Evolutionary conservation across 23 tunicate genomes (phyloP).

Genomic region (Botrylloides violaceus): DNA sequence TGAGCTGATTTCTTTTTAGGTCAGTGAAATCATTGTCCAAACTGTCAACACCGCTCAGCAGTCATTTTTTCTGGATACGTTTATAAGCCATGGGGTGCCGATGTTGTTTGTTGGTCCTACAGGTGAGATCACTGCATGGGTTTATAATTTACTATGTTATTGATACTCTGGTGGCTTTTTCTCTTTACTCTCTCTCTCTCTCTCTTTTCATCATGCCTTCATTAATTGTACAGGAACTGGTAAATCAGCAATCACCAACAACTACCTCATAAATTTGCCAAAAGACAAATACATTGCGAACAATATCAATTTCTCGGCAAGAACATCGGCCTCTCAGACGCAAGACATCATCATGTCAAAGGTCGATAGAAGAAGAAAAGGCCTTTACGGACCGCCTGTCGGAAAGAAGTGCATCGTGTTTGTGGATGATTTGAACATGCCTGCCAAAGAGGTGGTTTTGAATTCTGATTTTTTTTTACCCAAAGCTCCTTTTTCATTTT

Average conservation of each 20-base stretch:
- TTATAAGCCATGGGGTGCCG: constrained; percentile 35
- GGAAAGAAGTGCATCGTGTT: constrained; percentile 82
- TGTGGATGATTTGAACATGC: constrained; percentile 97
- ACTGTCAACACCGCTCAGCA: constrained; percentile 96
- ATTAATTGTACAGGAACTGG: constrained; percentile 63
- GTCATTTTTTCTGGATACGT: constrained; percentile 71
- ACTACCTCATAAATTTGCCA: constrained; percentile 64
- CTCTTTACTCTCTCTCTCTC: too few species aligned
- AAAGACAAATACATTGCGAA: constrained; percentile 68
- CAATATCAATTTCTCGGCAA: constrained; percentile 86
- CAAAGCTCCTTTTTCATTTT: not conserved
- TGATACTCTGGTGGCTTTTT: not conserved
- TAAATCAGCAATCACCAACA: constrained; percentile 90
- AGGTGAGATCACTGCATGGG: constrained; percentile 26
- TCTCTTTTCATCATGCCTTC: too few species aligned
- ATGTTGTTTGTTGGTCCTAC: constrained; percentile 92
- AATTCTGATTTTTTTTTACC: too few species aligned
- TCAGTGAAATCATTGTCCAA: constrained; percentile 84
- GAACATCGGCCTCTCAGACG: constrained; percentile 93
- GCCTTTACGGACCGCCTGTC: constrained; percentile 95
- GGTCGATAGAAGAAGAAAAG: constrained; percentile 88
- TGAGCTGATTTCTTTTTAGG: constrained; percentile 30
- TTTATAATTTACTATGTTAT: not conserved
- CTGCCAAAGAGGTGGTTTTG: constrained; percentile 95
- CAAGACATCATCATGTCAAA: constrained; percentile 96